Evolutionary conservation across 2,888 invertebrate genomes (phyloP).

Genomic region (Cistogaster globosa): DNA sequence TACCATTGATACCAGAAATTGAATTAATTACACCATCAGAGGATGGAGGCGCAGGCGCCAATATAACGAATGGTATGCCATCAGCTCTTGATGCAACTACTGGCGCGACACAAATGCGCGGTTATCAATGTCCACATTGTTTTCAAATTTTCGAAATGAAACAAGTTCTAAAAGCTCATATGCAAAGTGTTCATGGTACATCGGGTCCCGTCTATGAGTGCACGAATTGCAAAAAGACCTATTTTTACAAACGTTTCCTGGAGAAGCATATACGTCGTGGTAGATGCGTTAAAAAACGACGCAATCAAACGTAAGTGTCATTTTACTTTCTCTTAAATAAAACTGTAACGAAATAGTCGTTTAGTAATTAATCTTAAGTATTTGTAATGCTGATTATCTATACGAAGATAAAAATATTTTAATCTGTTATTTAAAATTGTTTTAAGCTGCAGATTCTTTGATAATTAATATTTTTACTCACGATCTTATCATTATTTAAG

Average conservation of each 20-base stretch:
- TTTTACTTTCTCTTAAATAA: not conserved
- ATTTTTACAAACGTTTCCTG: constrained; percentile 82
- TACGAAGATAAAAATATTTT: too few species aligned
- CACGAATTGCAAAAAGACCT: constrained; percentile 82
- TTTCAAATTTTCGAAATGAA: constrained; percentile 81
- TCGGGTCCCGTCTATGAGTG: constrained; percentile 82
- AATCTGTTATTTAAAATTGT: too few species aligned
- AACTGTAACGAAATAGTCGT: too few species aligned
- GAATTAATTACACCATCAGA: constrained; percentile 81
- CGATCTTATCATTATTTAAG: too few species aligned
- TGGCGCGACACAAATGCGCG: constrained; percentile 70
- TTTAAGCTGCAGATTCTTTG: too few species aligned
- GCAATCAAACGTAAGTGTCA: constrained; percentile 81
- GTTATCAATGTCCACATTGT: constrained; percentile 81
- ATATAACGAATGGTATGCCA: constrained; percentile 37
- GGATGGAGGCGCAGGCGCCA: constrained; percentile 75
- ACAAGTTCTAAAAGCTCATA: constrained; percentile 81
- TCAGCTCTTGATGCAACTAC: constrained; percentile 7
- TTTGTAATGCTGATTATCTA: too few species aligned
- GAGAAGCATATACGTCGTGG: constrained; percentile 82
- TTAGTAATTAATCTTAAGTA: too few species aligned
- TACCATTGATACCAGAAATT: constrained; percentile 82
- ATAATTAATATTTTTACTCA: too few species aligned
- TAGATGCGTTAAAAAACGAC: constrained; percentile 81
- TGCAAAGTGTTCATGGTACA: constrained; percentile 81